Conservation (phyloP, 2,113 vertebrate genomes). For the Euleptes europaea region DNA sequence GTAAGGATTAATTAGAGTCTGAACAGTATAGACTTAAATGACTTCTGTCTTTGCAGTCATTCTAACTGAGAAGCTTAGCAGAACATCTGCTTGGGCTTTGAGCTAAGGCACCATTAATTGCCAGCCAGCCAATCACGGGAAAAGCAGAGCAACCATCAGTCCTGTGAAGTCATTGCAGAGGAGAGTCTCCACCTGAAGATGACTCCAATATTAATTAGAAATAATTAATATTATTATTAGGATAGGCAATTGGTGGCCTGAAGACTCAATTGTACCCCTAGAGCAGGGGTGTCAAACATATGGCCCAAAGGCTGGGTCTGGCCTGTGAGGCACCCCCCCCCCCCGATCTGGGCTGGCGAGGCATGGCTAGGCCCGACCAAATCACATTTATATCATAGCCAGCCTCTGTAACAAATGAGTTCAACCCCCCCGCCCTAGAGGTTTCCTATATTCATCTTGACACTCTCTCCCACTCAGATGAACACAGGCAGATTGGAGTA, state of each 20-base stretch:
- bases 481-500: neutral
- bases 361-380: too few relatives aligned
- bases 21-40: slow-evolving; percentile 5
- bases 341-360: too few relatives aligned
- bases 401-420: too few relatives aligned
- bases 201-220: neutral
- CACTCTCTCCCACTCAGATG: neutral
- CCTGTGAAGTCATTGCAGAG: neutral
- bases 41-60: neutral
- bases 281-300: too few relatives aligned
- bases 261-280: neutral
- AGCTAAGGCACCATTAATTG: neutral
- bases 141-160: neutral
- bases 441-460: neutral
- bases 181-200: neutral
- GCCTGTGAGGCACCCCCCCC: too few relatives aligned
- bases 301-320: too few relatives aligned
- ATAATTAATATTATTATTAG: too few relatives aligned
- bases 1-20: neutral
- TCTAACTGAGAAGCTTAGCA: neutral
- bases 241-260: neutral
- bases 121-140: neutral
- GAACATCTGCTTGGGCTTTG: slow-evolving; percentile 7
- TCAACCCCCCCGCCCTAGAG: too few relatives aligned
- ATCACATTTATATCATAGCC: too few relatives aligned